Conservation (phyloP, 2,888 invertebrate species). For the Pseudanteris insignis region DNA sequence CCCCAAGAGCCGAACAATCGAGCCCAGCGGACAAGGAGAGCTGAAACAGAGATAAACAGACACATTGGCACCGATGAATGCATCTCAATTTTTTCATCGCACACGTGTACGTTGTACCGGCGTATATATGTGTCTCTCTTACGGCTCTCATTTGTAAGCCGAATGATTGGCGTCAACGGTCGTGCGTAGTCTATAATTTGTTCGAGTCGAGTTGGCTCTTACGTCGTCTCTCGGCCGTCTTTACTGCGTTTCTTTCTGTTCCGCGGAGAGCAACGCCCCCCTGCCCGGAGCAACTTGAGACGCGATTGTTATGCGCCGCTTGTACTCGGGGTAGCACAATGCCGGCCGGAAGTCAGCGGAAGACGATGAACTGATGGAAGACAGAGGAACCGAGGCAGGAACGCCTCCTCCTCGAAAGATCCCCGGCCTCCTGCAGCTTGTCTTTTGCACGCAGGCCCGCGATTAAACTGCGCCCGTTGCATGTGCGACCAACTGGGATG, state of each 20-base stretch:
- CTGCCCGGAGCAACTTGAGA: constrained; percentile 65
- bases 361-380: constrained; percentile 66
- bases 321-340: constrained; percentile 53
- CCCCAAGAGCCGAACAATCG: constrained; percentile 49
- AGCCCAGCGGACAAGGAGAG: constrained; percentile 26
- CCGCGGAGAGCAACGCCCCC: constrained; percentile 55
- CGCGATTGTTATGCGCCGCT: constrained; percentile 65
- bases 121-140: constrained; percentile 23
- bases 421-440: constrained; percentile 56
- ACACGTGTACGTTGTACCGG: constrained; percentile 8
- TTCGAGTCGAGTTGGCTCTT: constrained; percentile 54
- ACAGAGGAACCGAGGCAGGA: constrained; percentile 49
- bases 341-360: constrained; percentile 66
- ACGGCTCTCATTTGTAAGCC: constrained; percentile 51
- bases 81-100: constrained; percentile 15
- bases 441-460: constrained; percentile 47
- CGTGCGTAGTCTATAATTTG: constrained; percentile 64
- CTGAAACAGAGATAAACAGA: constrained; percentile 50
- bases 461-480: constrained; percentile 51
- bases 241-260: constrained; percentile 33
- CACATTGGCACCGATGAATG: constrained; percentile 55
- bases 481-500: constrained; percentile 18
- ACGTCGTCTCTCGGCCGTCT: constrained; percentile 15
- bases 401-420: constrained; percentile 47
- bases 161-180: constrained; percentile 64